Base-by-base conservation (phyloP, 2,113 vertebrate species). In the Rhinoptilus africanus region DNA sequence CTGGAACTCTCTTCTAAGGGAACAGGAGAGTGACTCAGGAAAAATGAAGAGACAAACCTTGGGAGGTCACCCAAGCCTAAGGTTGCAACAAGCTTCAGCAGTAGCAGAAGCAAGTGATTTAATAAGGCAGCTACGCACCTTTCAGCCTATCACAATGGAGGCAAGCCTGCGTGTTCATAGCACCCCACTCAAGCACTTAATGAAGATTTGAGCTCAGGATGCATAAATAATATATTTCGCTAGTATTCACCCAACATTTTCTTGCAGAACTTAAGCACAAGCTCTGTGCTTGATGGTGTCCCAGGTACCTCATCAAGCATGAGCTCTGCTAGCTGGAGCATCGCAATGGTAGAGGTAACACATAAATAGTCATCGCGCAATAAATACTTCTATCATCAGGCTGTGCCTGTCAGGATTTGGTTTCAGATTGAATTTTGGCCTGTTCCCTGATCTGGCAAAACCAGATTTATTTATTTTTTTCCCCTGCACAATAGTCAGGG, bases 281-380 rank as follows among this genome's bases (percentile, higher is more conserved):
- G 18, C 48, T 51, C 34, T 12, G 56, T n/a, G 48, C 56, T 86
- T 83, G n/a, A 0, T 16, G 51, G 1, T 72, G 20, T 67, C 51
- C 59, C 76, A 50, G 51, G 11, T 48, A 23, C 35, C 4, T 4
- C 85, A 74, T 23, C 10, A 16, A 37, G 37, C 43, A 10, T 9
- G 12, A 81, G 32, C 73, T 81, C 69, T 91, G 37, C 30, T 8
- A 6, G 30, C 26, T 83, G 77, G 57, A 60, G 35, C 75, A 23
- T 34, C 68, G 3, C 43, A 10, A 0, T 4, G 17, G 32, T 14
- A 56, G 47, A 77, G 34, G 43, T 34, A n/a, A 2, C 64, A 32
- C 6, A 2, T 9, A 37, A 14, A 1, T 3, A 69, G 14, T 3
- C 16, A 14, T 23, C 39, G 28, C 59, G 10, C 28, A 30, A 14